These are phyloP conservation scores for Candoia aspera DNA, from an alignment of 2,113 vertebrate species.

Conservation along the genomic window DNA sequence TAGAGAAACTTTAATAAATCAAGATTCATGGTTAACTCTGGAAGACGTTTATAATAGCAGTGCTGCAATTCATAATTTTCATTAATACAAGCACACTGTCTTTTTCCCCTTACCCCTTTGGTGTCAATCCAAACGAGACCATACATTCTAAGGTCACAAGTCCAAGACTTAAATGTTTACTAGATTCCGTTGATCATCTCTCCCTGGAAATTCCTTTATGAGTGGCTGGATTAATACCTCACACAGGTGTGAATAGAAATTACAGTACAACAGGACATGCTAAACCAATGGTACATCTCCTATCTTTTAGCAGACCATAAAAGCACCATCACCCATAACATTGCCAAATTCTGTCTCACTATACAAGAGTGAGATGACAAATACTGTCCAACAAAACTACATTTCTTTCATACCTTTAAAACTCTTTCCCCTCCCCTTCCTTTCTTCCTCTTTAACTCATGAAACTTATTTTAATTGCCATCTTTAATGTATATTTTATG, in stretches of 20 bases:
- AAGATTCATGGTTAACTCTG: conserved; percentile 42
- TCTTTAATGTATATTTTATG: not conserved
- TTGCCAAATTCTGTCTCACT: not conserved
- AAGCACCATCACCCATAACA: not conserved
- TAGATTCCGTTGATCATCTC: not conserved
- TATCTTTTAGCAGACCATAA: not conserved
- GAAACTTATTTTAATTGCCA: not conserved
- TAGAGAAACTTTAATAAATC: conserved; percentile 63
- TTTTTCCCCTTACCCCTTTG: not conserved
- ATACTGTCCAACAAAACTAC: not conserved
- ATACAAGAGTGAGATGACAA: not conserved
- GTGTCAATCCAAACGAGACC: not conserved
- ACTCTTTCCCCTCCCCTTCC: not conserved
- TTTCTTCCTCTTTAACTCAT: not conserved
- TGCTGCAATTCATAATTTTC: conserved; percentile 11
- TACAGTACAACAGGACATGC: not conserved
- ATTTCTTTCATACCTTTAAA: not conserved
- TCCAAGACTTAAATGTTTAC: not conserved
- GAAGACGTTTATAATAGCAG: conserved; percentile 31
- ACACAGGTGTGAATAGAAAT: not conserved
- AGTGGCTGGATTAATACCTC: not conserved
- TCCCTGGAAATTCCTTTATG: not conserved
- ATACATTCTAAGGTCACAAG: not conserved
- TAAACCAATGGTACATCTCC: not conserved
- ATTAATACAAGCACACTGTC: not conserved